Evolutionary conservation across 2,113 vertebrate genomes (phyloP).

Genomic region (Tympanuchus pallidicinctus): DNA sequence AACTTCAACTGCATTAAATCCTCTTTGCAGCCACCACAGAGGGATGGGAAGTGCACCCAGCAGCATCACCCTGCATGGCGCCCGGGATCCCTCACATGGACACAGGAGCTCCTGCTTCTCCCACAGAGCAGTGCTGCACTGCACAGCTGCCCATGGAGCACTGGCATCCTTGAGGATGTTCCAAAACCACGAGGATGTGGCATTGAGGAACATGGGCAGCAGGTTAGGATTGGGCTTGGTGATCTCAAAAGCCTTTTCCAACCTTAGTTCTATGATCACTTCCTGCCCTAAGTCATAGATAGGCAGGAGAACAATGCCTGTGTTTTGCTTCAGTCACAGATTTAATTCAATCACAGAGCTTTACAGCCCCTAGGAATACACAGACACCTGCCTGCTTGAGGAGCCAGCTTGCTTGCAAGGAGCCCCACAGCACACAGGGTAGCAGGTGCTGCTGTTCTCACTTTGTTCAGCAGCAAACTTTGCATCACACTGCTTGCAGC

Average conservation of each 20-base stretch:
- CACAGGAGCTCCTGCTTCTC: background rate
- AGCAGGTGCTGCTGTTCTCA: conserved; percentile 65
- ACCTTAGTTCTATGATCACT: background rate
- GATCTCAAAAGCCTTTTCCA: too few relatives aligned
- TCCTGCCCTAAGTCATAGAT: background rate
- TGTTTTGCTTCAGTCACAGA: accelerated
- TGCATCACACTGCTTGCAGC: conserved; percentile 44
- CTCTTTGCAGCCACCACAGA: conserved; percentile 56
- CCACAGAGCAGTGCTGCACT: too few relatives aligned
- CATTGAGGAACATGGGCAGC: too few relatives aligned
- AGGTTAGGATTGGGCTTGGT: too few relatives aligned
- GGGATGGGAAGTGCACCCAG: background rate
- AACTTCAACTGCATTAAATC: conserved; percentile 70
- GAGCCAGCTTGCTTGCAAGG: background rate
- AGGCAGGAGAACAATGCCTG: background rate
- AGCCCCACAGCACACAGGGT: background rate
- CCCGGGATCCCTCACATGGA: background rate
- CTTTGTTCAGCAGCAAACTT: conserved; percentile 69
- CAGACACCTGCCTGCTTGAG: background rate
- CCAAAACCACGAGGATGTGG: too few relatives aligned
- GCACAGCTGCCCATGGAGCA: too few relatives aligned
- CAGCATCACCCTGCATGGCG: accelerated
- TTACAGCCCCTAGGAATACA: background rate
- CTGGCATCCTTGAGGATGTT: too few relatives aligned
- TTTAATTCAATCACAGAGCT: background rate